These are phyloP conservation scores for Eptesicus fuscus DNA, from an alignment of 2,113 vertebrate species.

Conservation along the genomic window DNA sequence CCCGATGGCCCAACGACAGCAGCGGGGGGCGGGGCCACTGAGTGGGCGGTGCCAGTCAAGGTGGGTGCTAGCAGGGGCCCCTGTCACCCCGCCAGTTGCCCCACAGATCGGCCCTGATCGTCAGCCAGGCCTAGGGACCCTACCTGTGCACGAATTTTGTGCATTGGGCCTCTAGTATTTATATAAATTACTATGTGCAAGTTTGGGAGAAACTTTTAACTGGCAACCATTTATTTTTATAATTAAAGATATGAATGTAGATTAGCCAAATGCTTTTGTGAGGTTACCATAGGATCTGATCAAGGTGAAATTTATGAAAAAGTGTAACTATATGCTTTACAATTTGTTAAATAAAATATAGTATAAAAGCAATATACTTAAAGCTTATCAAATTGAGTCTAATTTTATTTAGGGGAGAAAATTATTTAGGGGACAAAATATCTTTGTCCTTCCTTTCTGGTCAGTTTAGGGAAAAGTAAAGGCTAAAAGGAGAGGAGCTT, in stretches of 20 bases:
- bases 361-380: not conserved
- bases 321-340: not conserved
- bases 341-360: not conserved
- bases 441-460: not conserved
- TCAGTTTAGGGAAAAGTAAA: not conserved
- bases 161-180: too few relatives aligned
- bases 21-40: too few relatives aligned
- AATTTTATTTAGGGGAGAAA: not conserved
- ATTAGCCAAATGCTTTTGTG: not conserved
- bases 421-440: too few relatives aligned
- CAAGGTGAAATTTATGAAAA: not conserved
- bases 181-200: not conserved
- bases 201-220: not conserved
- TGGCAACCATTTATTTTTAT: not conserved
- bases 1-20: too few relatives aligned
- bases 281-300: not conserved
- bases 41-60: too few relatives aligned
- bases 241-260: not conserved
- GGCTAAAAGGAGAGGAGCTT: not conserved
- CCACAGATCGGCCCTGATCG: too few relatives aligned
- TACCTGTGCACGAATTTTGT: too few relatives aligned
- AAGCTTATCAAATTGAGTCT: not conserved
- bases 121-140: too few relatives aligned
- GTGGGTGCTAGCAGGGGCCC: too few relatives aligned
- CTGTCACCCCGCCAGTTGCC: too few relatives aligned